phyloP scores from a whole-genome alignment of 1,140 invertebrate genomes.

The Cylas formicarius region DNA sequence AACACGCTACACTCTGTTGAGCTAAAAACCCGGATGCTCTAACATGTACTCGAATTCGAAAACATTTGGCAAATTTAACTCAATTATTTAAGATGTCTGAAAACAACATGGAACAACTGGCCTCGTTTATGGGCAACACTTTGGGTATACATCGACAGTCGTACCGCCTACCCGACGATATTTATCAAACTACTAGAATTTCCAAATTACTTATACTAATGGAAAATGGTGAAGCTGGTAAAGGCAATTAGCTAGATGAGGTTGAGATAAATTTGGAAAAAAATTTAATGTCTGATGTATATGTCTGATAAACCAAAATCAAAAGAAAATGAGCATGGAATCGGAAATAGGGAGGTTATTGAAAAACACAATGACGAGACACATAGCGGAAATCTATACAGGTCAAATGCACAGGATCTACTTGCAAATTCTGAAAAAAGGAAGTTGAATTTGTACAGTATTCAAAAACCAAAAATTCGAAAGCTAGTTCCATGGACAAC shows the following conservation, averaged over 20 bases:
- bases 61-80: conserved; percentile 37
- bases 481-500: too few species aligned
- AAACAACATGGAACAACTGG: conserved; percentile 32
- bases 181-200: conserved; percentile 27
- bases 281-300: conserved; percentile 10
- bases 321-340: conserved; percentile 18
- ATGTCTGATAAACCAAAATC: too few species aligned
- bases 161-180: conserved; percentile 24
- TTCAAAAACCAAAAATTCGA: too few species aligned
- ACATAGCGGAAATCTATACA: conserved; percentile 2
- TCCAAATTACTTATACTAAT: conserved; percentile 27
- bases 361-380: not conserved
- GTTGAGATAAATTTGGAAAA: conserved; percentile 33
- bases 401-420: conserved; percentile 3
- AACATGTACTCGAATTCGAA: conserved; percentile 28
- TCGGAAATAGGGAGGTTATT: not conserved
- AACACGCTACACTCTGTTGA: conserved; percentile 23
- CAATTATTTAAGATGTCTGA: conserved; percentile 37
- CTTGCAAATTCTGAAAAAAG: conserved; percentile 16
- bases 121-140: conserved; percentile 33
- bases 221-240: conserved; percentile 32
- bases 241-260: conserved; percentile 34
- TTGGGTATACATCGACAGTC: conserved; percentile 10
- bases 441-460: conserved; percentile 30
- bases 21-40: conserved; percentile 31